A percentile compares a stretch with the other conserved stretches of the same genome.
Evolutionary conservation across 2,888 invertebrate genomes (phyloP).

Genomic region (Limnephilus marmoratus): DNA sequence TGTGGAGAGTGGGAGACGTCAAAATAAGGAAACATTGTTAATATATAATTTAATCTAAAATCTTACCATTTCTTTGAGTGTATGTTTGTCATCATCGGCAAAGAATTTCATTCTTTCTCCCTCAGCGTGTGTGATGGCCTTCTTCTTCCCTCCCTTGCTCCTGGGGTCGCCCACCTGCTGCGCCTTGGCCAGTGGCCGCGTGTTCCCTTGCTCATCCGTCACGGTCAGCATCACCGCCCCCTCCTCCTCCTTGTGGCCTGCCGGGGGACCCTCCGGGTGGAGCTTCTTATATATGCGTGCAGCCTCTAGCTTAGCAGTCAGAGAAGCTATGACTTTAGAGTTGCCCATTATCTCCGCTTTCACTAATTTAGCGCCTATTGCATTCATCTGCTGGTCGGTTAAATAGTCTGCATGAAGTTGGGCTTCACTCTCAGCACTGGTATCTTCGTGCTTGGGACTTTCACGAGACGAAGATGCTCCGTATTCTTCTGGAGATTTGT

Average conservation of each 20-base stretch:
- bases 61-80: slow-evolving; percentile 89
- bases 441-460: slow-evolving; percentile 52
- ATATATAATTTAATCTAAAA: not conserved
- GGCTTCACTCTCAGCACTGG: slow-evolving; percentile 60
- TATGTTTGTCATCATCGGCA: slow-evolving; percentile 92
- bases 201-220: slow-evolving; percentile 82
- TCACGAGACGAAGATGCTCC: not conserved
- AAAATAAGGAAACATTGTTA: too few relatives aligned
- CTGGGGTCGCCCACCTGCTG: slow-evolving; percentile 72
- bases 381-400: slow-evolving; percentile 92
- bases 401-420: slow-evolving; percentile 71
- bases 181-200: slow-evolving; percentile 79
- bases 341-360: slow-evolving; percentile 97
- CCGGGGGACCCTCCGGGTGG: slow-evolving; percentile 69
- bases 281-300: slow-evolving; percentile 79
- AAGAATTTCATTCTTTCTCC: slow-evolving; percentile 89
- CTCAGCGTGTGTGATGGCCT: slow-evolving; percentile 83
- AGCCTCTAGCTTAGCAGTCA: slow-evolving; percentile 85
- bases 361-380: slow-evolving; percentile 91
- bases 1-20: too few relatives aligned
- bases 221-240: slow-evolving; percentile 81
- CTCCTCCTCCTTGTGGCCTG: slow-evolving; percentile 67
- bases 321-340: slow-evolving; percentile 80
- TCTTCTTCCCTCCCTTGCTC: slow-evolving; percentile 76
- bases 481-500: not conserved